phyloP scores from a whole-genome alignment of 2,888 invertebrate species.

The Phyllotreta striolata region DNA sequence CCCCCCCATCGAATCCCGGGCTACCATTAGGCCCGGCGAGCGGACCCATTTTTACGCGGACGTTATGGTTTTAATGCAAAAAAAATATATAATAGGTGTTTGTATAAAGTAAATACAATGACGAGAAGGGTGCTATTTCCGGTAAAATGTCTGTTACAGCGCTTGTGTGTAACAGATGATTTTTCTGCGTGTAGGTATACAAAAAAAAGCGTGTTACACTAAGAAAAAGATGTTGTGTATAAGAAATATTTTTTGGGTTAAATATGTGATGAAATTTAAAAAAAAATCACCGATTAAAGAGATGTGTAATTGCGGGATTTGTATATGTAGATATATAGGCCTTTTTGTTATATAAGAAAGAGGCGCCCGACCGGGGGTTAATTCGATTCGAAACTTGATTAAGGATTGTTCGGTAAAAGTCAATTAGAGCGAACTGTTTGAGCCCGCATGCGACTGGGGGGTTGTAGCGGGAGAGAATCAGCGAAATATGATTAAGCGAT shows the following conservation, averaged over 20 bases:
- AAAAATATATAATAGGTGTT: conserved; percentile 19
- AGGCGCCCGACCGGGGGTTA: not conserved
- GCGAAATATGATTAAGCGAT: conserved; percentile 52
- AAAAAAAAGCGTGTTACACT: not conserved
- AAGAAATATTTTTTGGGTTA: no score
- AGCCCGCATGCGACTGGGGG: conserved; percentile 10
- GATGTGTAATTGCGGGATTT: no score
- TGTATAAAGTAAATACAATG: no score
- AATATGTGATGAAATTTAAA: no score
- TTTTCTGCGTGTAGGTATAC: not conserved
- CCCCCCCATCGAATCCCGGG: conserved; percentile 39
- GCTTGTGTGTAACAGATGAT: not conserved
- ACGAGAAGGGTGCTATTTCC: conserved; percentile 7
- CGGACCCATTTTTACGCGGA: no score
- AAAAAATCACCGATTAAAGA: no score
- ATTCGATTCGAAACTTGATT: conserved; percentile 26
- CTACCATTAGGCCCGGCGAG: conserved; percentile 53
- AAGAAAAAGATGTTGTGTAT: no score
- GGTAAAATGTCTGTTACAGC: conserved; percentile 2
- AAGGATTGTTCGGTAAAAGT: conserved; percentile 38
- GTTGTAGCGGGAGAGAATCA: conserved; percentile 10
- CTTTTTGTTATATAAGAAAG: conserved; percentile 8
- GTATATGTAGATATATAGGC: not conserved
- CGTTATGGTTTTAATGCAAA: conserved; percentile 48
- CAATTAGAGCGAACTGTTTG: conserved; percentile 34